Base-by-base conservation (phyloP, 2,797 vertebrate genomes). In the Sebastes miniatus region DNA sequence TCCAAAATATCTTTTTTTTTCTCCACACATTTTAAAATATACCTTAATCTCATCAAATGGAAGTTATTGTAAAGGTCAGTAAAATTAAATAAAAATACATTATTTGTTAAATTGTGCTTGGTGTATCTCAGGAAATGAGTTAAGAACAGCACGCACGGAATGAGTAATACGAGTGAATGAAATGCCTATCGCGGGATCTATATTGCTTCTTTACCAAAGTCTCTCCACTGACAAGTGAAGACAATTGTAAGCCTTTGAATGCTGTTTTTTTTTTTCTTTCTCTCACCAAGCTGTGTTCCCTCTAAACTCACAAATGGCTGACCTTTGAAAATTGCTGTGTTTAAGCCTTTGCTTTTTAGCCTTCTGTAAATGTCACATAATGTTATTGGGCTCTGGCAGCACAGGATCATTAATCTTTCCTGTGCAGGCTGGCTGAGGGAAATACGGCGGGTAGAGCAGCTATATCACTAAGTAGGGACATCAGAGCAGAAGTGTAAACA, bases 391-490 rank as follows among this genome's bases (percentile, higher is more conserved):
- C 68, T 87, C 62, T 75, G 71, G 84, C 89, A 87, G 92, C 87
- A 86, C 89, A 88, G 92, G 87, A 91, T 94, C 93, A 93, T 96
- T 94, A 95, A 93, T 94, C 88, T 91, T 87, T 85, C 89, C 83
- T 64, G 81, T 78, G 84, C 87, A 63, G 88, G 59, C 81, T 83
- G 85, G 82, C 80, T 76, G 81, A 88, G 88, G 84, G 84, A 94
- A 92, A 75, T 77, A 89, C 87, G 58, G 78, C 84, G 67, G 84
- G 69, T 83, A 91, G 87, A 84, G 83, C 83, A 85, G 82, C 91
- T 93, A 78, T 95, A 96, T 96, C 95, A 95, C 93, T 97, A 95
- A 96, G 94, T 92, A 95, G 87, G 95, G 93, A 94, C 91, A 92
- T 93, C 95, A 89, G 88, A 93, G 86, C 88, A 93, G 90, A 93